Base-by-base conservation (phyloP, 35 echinoderm and acorn worm genomes). In the Strongylocentrotus purpuratus region DNA sequence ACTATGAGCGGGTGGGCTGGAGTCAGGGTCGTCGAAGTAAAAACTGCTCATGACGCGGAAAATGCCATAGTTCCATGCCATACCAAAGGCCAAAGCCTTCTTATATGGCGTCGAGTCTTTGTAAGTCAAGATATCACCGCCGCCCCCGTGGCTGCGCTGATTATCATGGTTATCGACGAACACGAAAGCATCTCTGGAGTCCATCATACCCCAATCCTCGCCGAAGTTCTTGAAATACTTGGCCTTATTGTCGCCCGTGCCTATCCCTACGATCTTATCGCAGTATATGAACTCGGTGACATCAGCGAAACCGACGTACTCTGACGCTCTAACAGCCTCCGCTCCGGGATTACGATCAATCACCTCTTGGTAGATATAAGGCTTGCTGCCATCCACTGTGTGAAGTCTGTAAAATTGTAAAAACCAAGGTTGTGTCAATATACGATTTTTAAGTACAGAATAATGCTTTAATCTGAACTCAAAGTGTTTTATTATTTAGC, bases 101-200 rank as follows among this genome's bases (percentile, higher is more conserved):
- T 96, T 97, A 93, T 99, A 99, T 13, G 88, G 48, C 60, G 86
- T 70, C 0, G 95, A 22, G 5, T 94, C 52, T 45, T 95, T 88
- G 95, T 96, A 95, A 10, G 96, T 96, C 2, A 99, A 32, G 6
- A 95, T 95, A 25, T 85, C 33, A 0, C 96, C 98, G n/a, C 95
- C 97, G 9, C 95, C 95, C 9, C 95, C 98, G 33, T 97, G 96
- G 25, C 95, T 96, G 13, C 98, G 94, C 90, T 99, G 98, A 87
- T 97, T 99, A 86, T 99, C 98, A 32, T 99, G 98, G 94, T 99
- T 99, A 32, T 99, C 98, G 35, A 99, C 89, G 85, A 99, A 99
- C 25, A 94, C 96, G 13, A 99, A 20, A 2, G 98, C 96, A 31
- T 61, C 17, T 25, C 48, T 86, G 33, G 88, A 88, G 10, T 59